These are phyloP conservation scores for Strigops habroptila DNA, from an alignment of 2,113 vertebrate genomes.

Conservation along the genomic window DNA sequence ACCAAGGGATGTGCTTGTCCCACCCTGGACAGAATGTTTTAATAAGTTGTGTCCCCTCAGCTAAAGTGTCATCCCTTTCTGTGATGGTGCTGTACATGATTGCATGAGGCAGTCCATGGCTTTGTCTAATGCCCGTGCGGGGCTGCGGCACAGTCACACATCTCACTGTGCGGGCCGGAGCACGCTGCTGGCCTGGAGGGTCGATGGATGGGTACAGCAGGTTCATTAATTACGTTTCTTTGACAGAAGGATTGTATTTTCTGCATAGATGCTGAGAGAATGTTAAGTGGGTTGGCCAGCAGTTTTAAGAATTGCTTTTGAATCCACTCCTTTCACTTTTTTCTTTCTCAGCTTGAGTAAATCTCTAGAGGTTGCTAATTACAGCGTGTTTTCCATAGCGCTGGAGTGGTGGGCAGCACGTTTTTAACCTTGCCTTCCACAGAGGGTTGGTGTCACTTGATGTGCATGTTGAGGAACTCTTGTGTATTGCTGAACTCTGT, in stretches of 20 bases:
- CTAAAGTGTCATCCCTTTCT: accelerated
- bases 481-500: conserved; percentile 30
- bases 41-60: background rate
- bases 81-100: background rate
- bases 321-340: background rate
- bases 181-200: background rate
- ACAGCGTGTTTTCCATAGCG: background rate
- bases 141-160: accelerated
- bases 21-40: background rate
- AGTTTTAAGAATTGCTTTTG: conserved; percentile 6
- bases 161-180: accelerated
- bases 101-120: accelerated
- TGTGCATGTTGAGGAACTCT: background rate
- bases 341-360: background rate
- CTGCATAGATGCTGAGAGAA: background rate
- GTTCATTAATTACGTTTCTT: background rate
- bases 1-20: background rate
- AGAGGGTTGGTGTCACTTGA: background rate
- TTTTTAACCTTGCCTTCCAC: conserved; percentile 23
- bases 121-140: accelerated
- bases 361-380: background rate
- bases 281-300: background rate
- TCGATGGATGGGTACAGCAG: background rate
- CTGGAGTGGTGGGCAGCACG: background rate
- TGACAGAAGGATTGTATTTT: background rate